These are phyloP conservation scores for Andrena chrysosceles DNA, from an alignment of 2,888 invertebrate species.

Conservation along the genomic window DNA sequence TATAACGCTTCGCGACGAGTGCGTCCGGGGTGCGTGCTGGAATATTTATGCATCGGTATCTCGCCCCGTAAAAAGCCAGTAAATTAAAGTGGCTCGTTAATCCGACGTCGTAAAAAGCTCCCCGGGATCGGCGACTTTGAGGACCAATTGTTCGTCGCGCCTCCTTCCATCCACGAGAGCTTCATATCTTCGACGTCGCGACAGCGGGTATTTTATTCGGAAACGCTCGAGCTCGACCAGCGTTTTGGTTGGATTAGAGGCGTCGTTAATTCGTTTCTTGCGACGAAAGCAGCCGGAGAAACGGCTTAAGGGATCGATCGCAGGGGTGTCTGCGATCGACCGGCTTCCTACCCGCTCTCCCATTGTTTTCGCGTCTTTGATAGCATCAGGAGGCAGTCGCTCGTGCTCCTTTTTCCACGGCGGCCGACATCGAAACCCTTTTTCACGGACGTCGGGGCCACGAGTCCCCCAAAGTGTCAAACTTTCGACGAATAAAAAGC, in stretches of 20 bases:
- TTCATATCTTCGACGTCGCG: not conserved
- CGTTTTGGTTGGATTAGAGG: not conserved
- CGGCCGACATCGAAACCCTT: conserved; percentile 61
- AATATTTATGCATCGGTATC: conserved; percentile 41
- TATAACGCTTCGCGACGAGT: conserved; percentile 32
- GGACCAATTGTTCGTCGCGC: conserved; percentile 30
- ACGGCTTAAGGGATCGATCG: not conserved
- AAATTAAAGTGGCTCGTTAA: conserved; percentile 66
- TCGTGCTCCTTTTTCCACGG: conserved; percentile 24
- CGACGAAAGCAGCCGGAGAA: not conserved
- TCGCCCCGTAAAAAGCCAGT: conserved; percentile 22
- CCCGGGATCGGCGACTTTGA: not conserved
- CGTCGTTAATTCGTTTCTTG: not conserved
- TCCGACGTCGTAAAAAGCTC: conserved; percentile 33
- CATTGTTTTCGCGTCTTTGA: conserved; percentile 56
- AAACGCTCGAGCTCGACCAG: not conserved
- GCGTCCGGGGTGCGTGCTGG: conserved; percentile 44
- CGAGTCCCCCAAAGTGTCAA: conserved; percentile 47
- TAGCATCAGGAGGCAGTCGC: conserved; percentile 9
- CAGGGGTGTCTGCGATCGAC: conserved; percentile 5
- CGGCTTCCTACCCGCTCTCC: not conserved
- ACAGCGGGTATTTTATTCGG: not conserved
- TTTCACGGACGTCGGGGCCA: conserved; percentile 17
- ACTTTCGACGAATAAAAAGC: conserved; percentile 55
- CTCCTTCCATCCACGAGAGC: not conserved